Evolutionary conservation across 2,113 vertebrate genomes (phyloP), one percentile per base, ranked within the genome.

Genomic region (Alligator sinensis): DNA sequence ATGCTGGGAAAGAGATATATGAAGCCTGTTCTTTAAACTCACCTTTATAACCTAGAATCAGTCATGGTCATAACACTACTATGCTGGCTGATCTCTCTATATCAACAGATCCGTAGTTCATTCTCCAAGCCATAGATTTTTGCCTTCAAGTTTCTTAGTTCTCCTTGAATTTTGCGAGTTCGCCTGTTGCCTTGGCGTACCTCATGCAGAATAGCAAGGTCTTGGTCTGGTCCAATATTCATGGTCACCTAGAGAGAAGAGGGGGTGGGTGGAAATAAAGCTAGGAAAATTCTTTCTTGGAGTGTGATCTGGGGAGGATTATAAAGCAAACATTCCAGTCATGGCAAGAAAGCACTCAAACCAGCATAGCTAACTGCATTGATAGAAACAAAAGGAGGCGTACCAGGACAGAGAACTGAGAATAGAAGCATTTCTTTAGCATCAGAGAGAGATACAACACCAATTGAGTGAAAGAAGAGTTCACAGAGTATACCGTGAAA

Each of bases 91-190:
- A 88, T n/a, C 34, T 64, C 27, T 88, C 60, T 77, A 16, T 25
- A 28, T 99, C 96, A 99, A 88, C 98, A 98, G 63, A 98, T 96
- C 57, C 99, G 96, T 22, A 99, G 97, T 15, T 99, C 98, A 25
- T 99, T 99, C 95, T 99, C 99, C 81, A 99, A 97, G 55, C 95
- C 94, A 27, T 98, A 99, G 77, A 99, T 98, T 95, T 99, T 99
- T 22, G 98, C 98, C 97, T 99, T 99, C 24, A 99, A 97, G 16
- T 89, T 96, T 97, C 98, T 98, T 57, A 99, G 97, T 87, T 99
- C 99, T 47, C 96, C 98, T 97, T 99, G 99, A 91, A 99, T 98
- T 96, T 98, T 99, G 89, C 92, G 98, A 5, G 99, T 99, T 84
- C 98, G 97, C 66, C 95, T 95, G 86, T 98, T 99, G 88, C 98